Percentiles rank a stretch among this genome's conserved stretches.
Evolutionary conservation across 2,888 invertebrate species (phyloP).

Genomic region (Hyles lineata): DNA sequence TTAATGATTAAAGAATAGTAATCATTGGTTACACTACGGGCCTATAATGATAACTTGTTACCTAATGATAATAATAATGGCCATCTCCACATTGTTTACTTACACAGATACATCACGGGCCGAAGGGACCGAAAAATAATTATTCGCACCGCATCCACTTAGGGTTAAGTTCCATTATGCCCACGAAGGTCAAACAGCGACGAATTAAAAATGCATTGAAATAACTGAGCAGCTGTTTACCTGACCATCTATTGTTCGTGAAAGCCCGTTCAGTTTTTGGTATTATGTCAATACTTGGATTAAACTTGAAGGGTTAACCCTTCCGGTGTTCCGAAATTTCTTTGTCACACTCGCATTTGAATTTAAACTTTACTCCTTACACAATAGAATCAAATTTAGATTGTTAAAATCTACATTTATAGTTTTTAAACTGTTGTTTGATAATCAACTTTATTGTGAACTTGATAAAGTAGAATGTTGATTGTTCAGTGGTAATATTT

Average conservation of each 20-base stretch:
- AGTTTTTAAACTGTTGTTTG: background rate
- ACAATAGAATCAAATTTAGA: background rate
- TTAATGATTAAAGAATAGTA: too few species aligned
- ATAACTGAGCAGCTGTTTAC: conserved; percentile 63
- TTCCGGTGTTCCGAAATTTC: conserved; percentile 26
- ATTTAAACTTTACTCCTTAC: background rate
- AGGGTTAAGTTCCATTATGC: conserved; percentile 27
- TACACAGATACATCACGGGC: background rate
- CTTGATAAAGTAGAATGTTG: conserved; percentile 15
- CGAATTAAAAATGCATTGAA: conserved; percentile 44
- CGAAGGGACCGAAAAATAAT: background rate
- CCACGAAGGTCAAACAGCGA: conserved; percentile 45
- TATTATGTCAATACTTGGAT: conserved; percentile 40
- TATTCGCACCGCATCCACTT: conserved; percentile 19
- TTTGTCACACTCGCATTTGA: background rate
- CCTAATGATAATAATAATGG: too few species aligned
- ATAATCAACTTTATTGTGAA: background rate
- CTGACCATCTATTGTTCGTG: conserved; percentile 50
- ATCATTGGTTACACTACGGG: too few species aligned
- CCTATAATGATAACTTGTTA: too few species aligned
- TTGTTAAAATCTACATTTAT: background rate
- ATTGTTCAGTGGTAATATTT: background rate
- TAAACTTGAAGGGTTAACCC: conserved; percentile 26
- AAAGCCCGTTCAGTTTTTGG: conserved; percentile 37
- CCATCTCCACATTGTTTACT: background rate